Evolutionary conservation across 2,888 invertebrate species (phyloP).

Genomic region (Chironomus riparius): DNA sequence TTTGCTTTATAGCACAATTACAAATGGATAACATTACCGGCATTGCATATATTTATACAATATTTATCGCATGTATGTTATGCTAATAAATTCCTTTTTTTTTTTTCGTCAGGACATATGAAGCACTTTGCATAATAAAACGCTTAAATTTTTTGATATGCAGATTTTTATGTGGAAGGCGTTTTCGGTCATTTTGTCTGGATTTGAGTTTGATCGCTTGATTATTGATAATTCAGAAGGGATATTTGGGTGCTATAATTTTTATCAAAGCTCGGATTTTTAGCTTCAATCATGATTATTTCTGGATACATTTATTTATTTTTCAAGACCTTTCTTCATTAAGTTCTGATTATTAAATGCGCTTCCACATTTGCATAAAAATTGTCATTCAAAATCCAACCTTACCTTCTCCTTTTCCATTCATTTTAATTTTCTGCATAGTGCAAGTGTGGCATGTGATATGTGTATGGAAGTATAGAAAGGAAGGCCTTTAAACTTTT

Average conservation of each 20-base stretch:
- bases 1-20: not conserved
- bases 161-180: not conserved
- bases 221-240: no score
- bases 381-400: no score
- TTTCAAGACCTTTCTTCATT: no score
- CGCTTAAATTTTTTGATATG: not conserved
- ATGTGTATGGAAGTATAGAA: not conserved
- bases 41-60: not conserved
- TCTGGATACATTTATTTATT: no score
- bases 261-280: no score
- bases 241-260: no score
- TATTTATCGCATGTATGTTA: not conserved
- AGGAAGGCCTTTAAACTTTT: slow-evolving; percentile 1
- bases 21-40: not conserved
- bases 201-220: not conserved
- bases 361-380: no score
- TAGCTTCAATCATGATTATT: no score
- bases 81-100: not conserved
- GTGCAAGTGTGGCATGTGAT: not conserved
- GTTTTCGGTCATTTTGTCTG: not conserved
- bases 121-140: slow-evolving; percentile 24
- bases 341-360: no score
- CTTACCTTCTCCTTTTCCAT: not conserved
- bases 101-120: slow-evolving; percentile 15
- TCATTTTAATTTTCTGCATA: not conserved